Percentiles rank a stretch among this genome's conserved stretches.
Evolutionary conservation across 2,888 invertebrate species (phyloP).

Genomic region (Metallyticus violacea): DNA sequence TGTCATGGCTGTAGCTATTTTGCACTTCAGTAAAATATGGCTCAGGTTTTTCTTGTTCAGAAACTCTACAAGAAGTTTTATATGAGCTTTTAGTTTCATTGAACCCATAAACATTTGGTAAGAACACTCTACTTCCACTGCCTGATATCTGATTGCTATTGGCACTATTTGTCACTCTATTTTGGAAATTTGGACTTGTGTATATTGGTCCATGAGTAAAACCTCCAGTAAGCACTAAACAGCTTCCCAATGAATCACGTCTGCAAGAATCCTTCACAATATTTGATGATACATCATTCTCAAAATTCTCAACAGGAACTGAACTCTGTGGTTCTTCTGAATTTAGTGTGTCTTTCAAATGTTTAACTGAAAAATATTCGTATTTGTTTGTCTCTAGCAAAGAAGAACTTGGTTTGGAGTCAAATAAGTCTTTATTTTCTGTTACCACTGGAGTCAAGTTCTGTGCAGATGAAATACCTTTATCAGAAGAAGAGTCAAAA

Average conservation of each 20-base stretch:
- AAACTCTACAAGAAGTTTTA: background rate
- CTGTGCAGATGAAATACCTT: background rate
- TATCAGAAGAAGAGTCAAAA: background rate
- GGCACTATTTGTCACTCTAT: constrained; percentile 9
- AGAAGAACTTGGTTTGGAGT: background rate
- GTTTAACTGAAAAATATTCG: background rate
- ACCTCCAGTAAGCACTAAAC: background rate
- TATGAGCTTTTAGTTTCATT: background rate
- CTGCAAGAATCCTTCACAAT: background rate
- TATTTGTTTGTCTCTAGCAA: background rate
- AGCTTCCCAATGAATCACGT: background rate
- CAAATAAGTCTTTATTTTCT: background rate
- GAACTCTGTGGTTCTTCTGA: background rate
- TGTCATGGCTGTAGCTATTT: background rate
- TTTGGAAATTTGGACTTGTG: constrained; percentile 22
- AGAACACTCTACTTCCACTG: background rate
- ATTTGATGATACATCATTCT: background rate
- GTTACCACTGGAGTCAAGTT: background rate
- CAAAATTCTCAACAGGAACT: background rate
- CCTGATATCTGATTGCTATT: constrained; percentile 1
- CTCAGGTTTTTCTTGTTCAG: background rate
- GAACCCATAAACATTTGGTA: background rate
- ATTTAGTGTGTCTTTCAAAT: background rate
- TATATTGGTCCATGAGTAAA: constrained; percentile 14
- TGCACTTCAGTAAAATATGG: background rate